These are phyloP conservation scores for Megaceryle alcyon DNA, from an alignment of 2,797 vertebrate genomes.

Conservation along the genomic window DNA sequence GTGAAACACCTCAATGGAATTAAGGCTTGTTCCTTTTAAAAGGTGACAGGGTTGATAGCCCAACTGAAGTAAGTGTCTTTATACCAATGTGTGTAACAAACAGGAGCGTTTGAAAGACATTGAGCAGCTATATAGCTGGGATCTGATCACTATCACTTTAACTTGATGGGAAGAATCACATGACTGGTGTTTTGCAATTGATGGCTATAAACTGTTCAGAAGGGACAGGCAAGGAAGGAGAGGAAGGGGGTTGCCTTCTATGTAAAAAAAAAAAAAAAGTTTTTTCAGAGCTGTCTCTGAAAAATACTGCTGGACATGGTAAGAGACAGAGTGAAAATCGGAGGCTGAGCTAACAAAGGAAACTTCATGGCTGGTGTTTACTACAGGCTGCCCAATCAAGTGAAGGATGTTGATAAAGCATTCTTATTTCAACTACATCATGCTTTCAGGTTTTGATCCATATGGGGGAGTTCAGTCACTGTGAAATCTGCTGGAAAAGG, in stretches of 20 bases:
- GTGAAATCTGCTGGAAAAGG: too few relatives aligned
- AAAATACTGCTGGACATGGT: neutral
- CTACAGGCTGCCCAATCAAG: neutral
- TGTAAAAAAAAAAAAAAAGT: neutral
- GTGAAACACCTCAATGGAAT: neutral
- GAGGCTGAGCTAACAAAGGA: neutral
- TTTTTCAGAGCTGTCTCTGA: neutral
- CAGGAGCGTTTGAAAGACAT: neutral
- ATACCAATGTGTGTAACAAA: neutral
- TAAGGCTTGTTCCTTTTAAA: neutral
- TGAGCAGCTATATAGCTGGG: neutral
- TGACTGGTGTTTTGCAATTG: neutral
- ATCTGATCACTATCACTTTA: neutral
- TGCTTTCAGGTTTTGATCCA: too few relatives aligned
- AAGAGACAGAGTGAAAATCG: neutral
- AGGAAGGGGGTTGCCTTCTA: neutral
- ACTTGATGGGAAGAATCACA: neutral
- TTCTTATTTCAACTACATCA: neutral
- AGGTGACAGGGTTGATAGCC: neutral
- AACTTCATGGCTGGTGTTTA: neutral
- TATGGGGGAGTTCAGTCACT: too few relatives aligned
- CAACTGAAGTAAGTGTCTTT: neutral
- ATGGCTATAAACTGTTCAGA: neutral
- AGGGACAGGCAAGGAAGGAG: neutral
- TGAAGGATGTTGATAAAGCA: neutral